phyloP scores from a whole-genome alignment of 2,888 invertebrate genomes.

The Coleophora deauratella region DNA sequence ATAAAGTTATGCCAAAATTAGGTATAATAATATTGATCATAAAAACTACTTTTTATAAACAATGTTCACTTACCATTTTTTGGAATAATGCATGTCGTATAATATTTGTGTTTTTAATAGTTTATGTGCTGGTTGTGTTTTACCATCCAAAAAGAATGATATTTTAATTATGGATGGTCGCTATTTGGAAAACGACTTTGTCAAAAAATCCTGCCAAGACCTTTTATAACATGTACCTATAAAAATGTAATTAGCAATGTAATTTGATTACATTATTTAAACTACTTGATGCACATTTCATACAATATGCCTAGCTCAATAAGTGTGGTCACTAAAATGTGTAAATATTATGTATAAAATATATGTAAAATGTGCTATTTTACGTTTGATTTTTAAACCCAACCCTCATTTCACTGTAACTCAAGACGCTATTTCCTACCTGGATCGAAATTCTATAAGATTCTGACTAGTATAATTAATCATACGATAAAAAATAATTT shows the following conservation, averaged over 20 bases:
- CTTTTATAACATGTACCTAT: constrained; percentile 23
- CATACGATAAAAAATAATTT: too few relatives aligned
- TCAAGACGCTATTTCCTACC: too few relatives aligned
- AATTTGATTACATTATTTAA: constrained; percentile 60
- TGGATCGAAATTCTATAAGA: too few relatives aligned
- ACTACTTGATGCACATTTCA: constrained; percentile 67
- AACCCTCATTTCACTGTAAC: too few relatives aligned
- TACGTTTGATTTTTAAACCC: neutral
- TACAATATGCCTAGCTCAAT: constrained; percentile 70
- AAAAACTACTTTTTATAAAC: constrained; percentile 17
- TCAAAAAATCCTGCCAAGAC: constrained; percentile 69
- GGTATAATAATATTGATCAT: too few relatives aligned
- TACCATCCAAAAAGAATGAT: constrained; percentile 29
- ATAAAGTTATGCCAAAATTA: neutral
- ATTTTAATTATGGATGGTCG: constrained; percentile 32
- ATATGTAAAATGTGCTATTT: constrained; percentile 69
- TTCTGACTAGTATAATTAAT: too few relatives aligned
- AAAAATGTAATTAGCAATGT: constrained; percentile 45
- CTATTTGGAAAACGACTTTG: constrained; percentile 58
- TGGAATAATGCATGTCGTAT: constrained; percentile 17
- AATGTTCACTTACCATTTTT: constrained; percentile 24
- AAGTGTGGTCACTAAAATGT: constrained; percentile 71
- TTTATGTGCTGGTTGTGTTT: constrained; percentile 55
- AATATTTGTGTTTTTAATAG: constrained; percentile 37
- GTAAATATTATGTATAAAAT: constrained; percentile 73